These are phyloP conservation scores for Eilema caniola DNA, from an alignment of 2,888 invertebrate species.

Conservation along the genomic window DNA sequence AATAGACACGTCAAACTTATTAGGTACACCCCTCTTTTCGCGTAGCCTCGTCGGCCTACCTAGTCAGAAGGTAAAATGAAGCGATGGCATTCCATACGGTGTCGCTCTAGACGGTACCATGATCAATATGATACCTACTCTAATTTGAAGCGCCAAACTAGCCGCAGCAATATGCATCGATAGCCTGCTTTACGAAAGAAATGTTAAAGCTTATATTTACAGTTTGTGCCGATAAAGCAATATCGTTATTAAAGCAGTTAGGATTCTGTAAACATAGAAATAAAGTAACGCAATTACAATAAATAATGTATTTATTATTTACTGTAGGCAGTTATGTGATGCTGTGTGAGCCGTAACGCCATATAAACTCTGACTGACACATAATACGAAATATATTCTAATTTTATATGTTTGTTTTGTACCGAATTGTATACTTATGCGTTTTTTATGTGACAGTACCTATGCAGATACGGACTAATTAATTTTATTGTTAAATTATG, in stretches of 20 bases:
- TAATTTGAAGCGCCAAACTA: no score
- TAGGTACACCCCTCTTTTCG: no score
- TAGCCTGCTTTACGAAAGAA: not conserved
- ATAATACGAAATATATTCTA: not conserved
- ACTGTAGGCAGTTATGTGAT: not conserved
- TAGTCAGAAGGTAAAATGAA: no score
- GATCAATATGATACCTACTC: no score
- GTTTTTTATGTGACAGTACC: not conserved
- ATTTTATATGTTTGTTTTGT: not conserved
- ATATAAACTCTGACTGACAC: not conserved
- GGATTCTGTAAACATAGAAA: not conserved
- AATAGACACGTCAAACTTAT: no score
- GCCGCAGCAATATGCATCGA: not conserved
- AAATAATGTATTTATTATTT: not conserved
- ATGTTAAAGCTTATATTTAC: not conserved
- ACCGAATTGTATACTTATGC: not conserved
- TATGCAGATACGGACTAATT: slow-evolving; percentile 2
- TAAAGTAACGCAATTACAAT: not conserved
- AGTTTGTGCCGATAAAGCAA: not conserved
- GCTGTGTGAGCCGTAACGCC: not conserved
- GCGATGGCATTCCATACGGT: no score
- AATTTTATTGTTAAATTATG: not conserved
- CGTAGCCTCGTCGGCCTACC: no score
- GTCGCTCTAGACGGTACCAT: not conserved
- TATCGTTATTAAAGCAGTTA: not conserved